Evolutionary conservation across 2,888 invertebrate species (phyloP).

Genomic region (Leptura quadrifasciata): DNA sequence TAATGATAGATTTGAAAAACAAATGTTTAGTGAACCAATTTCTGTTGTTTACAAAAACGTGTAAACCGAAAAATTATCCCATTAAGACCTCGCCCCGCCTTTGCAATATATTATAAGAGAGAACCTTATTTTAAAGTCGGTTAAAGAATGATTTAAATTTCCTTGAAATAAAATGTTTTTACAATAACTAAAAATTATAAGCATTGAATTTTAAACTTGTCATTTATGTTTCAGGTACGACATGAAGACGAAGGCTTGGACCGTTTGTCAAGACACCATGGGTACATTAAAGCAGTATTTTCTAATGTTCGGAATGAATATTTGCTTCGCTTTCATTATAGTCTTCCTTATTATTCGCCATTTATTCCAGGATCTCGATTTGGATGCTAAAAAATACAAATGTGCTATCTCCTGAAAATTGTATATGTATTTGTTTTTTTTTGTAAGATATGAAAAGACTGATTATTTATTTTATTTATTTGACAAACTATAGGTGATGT

Average conservation of each 20-base stretch:
- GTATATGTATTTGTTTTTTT: neutral
- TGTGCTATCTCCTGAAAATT: slow-evolving; percentile 21
- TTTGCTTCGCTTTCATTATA: slow-evolving; percentile 50
- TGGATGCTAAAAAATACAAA: slow-evolving; percentile 47
- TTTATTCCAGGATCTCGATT: slow-evolving; percentile 43
- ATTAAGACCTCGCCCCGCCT: too few species aligned
- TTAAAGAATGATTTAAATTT: too few species aligned
- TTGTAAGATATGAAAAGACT: slow-evolving; percentile 21
- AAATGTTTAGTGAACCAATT: too few species aligned
- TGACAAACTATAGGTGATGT: neutral
- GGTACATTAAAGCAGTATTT: slow-evolving; percentile 43
- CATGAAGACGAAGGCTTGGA: slow-evolving; percentile 15
- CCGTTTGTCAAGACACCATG: slow-evolving; percentile 33
- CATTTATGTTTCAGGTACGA: slow-evolving; percentile 21
- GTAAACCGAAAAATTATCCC: too few species aligned
- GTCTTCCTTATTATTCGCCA: slow-evolving; percentile 44
- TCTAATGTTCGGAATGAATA: slow-evolving; percentile 44
- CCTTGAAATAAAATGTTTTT: too few species aligned
- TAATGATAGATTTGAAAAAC: too few species aligned
- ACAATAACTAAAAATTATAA: too few species aligned
- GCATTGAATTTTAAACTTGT: neutral
- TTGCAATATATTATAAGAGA: too few species aligned
- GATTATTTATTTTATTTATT: slow-evolving; percentile 38
- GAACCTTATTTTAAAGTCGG: too few species aligned
- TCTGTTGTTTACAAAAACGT: too few species aligned